Percentiles rank a stretch among this genome's conserved stretches.
Evolutionary conservation across 2,888 invertebrate genomes (phyloP).

Genomic region (Geotrupes spiniger): DNA sequence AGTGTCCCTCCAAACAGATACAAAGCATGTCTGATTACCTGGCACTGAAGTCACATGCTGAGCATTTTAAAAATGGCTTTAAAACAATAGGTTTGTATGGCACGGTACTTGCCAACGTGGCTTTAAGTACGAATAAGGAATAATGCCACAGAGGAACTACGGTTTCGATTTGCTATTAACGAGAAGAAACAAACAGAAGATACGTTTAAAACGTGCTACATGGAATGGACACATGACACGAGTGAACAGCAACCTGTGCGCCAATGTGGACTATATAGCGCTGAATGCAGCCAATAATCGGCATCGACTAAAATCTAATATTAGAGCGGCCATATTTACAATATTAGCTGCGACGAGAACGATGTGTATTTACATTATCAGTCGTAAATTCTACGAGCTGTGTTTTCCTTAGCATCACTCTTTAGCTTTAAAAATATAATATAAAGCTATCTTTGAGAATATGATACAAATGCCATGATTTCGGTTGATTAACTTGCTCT

Average conservation of each 20-base stretch:
- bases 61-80: slow-evolving; percentile 6
- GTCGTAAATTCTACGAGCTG: too few species aligned
- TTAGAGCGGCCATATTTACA: slow-evolving; percentile 5
- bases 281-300: too few species aligned
- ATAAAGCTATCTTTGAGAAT: too few species aligned
- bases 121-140: slow-evolving; percentile 32
- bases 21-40: slow-evolving; percentile 3
- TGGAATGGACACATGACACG: slow-evolving; percentile 23
- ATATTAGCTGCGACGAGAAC: slow-evolving; percentile 3
- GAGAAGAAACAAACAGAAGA: slow-evolving; percentile 16
- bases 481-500: too few species aligned
- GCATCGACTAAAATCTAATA: too few species aligned
- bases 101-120: slow-evolving; percentile 30
- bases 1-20: background rate
- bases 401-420: too few species aligned
- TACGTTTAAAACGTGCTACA: slow-evolving; percentile 14
- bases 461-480: too few species aligned
- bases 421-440: too few species aligned
- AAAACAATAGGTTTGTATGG: slow-evolving; percentile 29
- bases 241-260: background rate
- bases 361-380: slow-evolving; percentile 1
- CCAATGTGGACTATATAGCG: too few species aligned
- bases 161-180: slow-evolving; percentile 22
- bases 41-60: slow-evolving; percentile 1
- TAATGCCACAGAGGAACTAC: slow-evolving; percentile 31